Conservation (phyloP, 2,797 vertebrate species). For the Sphaeramia orbicularis region DNA sequence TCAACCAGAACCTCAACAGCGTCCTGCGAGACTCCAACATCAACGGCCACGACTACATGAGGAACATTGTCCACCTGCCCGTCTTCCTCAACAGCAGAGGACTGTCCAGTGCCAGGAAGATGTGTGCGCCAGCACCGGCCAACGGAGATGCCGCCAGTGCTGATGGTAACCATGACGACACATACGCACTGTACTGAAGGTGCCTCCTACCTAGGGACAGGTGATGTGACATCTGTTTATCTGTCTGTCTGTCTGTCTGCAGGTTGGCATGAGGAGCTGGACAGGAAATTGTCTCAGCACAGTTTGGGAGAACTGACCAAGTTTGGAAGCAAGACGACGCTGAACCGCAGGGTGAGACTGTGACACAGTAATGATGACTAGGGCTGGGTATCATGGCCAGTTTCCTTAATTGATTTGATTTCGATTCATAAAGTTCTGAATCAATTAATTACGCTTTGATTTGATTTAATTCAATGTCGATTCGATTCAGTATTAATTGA, state of each 20-base stretch:
- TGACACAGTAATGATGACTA: no score
- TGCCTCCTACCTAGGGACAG: no score
- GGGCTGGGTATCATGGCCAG: no score
- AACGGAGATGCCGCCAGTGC: slow-evolving; percentile 88
- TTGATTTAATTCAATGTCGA: no score
- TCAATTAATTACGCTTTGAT: no score
- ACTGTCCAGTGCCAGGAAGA: slow-evolving; percentile 89
- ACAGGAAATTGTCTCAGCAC: slow-evolving; percentile 95
- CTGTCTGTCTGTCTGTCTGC: slow-evolving; percentile 9
- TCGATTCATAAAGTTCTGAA: no score
- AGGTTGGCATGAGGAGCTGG: slow-evolving; percentile 93
- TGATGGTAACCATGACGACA: slow-evolving; percentile 82
- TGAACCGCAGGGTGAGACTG: slow-evolving; percentile 90
- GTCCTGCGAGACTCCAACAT: slow-evolving; percentile 97
- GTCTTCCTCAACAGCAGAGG: slow-evolving; percentile 97
- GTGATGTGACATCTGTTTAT: background rate
- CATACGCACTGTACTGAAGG: background rate
- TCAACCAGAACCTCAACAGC: slow-evolving; percentile 98
- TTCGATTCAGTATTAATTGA: no score
- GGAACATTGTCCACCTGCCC: slow-evolving; percentile 96
- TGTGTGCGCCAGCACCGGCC: slow-evolving; percentile 83
- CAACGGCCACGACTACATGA: slow-evolving; percentile 98
- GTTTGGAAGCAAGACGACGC: slow-evolving; percentile 93
- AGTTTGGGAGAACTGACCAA: slow-evolving; percentile 94
- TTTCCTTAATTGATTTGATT: no score